Conservation (phyloP, 2,797 vertebrate species). For the Triplophysa bombifrons region DNA sequence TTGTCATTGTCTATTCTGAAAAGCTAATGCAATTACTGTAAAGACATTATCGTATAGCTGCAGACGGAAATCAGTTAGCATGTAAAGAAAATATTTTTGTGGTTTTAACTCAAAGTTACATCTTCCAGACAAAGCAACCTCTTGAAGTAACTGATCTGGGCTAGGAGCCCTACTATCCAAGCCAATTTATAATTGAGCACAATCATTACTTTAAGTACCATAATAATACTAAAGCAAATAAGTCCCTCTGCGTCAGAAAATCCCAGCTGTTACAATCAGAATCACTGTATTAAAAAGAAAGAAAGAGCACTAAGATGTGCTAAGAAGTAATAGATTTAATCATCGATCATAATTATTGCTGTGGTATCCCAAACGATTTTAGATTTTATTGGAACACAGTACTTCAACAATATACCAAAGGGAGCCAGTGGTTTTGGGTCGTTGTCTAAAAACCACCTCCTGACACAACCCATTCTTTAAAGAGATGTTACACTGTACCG, state of each 20-base stretch:
- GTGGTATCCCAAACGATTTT: not conserved
- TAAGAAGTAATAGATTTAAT: not conserved
- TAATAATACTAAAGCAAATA: slow-evolving; percentile 3
- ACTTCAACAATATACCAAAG: not conserved
- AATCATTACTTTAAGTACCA: not conserved
- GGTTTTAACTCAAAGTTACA: not conserved
- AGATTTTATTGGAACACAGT: slow-evolving; percentile 7
- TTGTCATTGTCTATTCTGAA: slow-evolving; percentile 16
- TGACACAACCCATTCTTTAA: slow-evolving; percentile 26
- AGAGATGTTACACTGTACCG: slow-evolving; percentile 4
- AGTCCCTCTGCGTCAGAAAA: not conserved
- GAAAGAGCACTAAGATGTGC: not conserved
- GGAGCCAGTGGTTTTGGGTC: not conserved
- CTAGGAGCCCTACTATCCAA: not conserved
- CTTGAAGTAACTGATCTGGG: not conserved
- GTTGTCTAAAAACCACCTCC: slow-evolving; percentile 28
- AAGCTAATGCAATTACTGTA: slow-evolving; percentile 6
- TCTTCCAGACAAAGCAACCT: not conserved
- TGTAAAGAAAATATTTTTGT: not conserved
- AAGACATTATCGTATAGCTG: not conserved
- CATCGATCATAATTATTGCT: not conserved
- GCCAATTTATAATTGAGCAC: slow-evolving; percentile 2
- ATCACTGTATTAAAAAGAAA: not conserved
- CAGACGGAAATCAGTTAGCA: not conserved
- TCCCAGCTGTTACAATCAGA: not conserved